Percentiles rank a stretch among this genome's conserved stretches.
Conservation (phyloP, 2,888 invertebrate species). For the Drosophila hawaiiensis region DNA sequence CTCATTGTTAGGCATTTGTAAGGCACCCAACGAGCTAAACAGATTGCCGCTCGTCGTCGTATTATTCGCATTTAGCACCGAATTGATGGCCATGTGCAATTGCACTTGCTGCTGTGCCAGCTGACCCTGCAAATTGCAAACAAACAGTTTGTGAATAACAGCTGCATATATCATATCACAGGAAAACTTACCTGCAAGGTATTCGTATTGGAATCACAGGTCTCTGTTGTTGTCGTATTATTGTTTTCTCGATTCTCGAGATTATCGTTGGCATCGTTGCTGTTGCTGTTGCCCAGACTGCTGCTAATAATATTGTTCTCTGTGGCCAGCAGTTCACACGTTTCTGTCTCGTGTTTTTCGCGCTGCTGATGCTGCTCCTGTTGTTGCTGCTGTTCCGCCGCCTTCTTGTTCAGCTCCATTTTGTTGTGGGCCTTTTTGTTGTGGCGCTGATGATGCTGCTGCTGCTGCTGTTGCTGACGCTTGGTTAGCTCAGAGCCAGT, state of each 20-base stretch:
- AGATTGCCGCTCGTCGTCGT: conserved; percentile 45
- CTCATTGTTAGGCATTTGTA: conserved; percentile 53
- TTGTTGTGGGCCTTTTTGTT: conserved; percentile 39
- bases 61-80: conserved; percentile 68
- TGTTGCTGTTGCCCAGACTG: conserved; percentile 23
- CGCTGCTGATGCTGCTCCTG: conserved; percentile 49
- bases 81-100: conserved; percentile 68
- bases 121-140: conserved; percentile 30
- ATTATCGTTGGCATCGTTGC: conserved; percentile 55
- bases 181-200: conserved; percentile 50
- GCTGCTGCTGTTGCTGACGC: conserved; percentile 34
- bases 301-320: conserved; percentile 16
- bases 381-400: conserved; percentile 15
- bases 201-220: conserved; percentile 62
- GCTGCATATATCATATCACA: not conserved
- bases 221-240: conserved; percentile 45
- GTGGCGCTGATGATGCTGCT: conserved; percentile 25
- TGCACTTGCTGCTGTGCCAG: conserved; percentile 46
- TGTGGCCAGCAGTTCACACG: conserved; percentile 39
- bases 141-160: not conserved
- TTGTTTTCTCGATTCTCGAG: conserved; percentile 66
- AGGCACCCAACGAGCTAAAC: conserved; percentile 63
- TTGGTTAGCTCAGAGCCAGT: conserved; percentile 23
- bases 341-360: conserved; percentile 64
- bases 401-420: conserved; percentile 64